Evolutionary conservation across 2,797 vertebrate genomes (phyloP).

Genomic region (Scarus forsteni): DNA sequence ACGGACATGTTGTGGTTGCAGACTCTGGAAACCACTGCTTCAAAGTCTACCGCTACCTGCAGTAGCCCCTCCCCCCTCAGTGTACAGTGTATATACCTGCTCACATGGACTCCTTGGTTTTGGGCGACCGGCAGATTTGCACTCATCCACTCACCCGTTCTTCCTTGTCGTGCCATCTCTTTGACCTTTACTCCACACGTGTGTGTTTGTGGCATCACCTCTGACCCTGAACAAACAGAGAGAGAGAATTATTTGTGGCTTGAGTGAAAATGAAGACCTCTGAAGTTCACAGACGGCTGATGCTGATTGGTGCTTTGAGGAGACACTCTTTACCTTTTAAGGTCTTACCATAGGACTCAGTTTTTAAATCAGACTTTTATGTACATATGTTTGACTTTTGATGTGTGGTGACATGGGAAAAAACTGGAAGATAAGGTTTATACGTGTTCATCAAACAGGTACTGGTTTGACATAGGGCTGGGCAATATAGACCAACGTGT

Average conservation of each 20-base stretch:
- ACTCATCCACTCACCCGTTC: conserved; percentile 36
- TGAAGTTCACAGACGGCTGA: conserved; percentile 16
- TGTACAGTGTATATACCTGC: conserved; percentile 26
- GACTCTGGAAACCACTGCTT: conserved; percentile 99
- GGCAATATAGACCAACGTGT: too few relatives aligned
- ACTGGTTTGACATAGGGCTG: conserved; percentile 31
- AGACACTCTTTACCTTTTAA: conserved; percentile 39
- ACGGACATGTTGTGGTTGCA: conserved; percentile 97
- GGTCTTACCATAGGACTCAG: conserved; percentile 38
- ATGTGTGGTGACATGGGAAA: conserved; percentile 35
- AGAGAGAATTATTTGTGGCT: conserved; percentile 6
- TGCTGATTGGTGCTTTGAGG: conserved; percentile 43
- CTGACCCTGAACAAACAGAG: conserved; percentile 13
- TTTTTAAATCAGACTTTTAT: conserved; percentile 39
- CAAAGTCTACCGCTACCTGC: conserved; percentile 97
- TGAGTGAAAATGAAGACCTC: conserved; percentile 36
- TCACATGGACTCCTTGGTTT: conserved; percentile 2
- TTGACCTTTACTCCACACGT: conserved; percentile 18
- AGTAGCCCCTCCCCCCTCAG: conserved; percentile 79
- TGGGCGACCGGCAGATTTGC: conserved; percentile 37
- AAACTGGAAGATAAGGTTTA: conserved; percentile 47
- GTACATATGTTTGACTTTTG: conserved; percentile 36
- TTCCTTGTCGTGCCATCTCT: conserved; percentile 57
- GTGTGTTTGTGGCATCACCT: conserved; percentile 18
- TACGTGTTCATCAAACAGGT: conserved; percentile 32